A percentile compares a stretch with the other conserved stretches of the same genome.
These are phyloP conservation scores for Yasuhikotakia modesta DNA, from an alignment of 2,797 vertebrate species.

Conservation along the genomic window DNA sequence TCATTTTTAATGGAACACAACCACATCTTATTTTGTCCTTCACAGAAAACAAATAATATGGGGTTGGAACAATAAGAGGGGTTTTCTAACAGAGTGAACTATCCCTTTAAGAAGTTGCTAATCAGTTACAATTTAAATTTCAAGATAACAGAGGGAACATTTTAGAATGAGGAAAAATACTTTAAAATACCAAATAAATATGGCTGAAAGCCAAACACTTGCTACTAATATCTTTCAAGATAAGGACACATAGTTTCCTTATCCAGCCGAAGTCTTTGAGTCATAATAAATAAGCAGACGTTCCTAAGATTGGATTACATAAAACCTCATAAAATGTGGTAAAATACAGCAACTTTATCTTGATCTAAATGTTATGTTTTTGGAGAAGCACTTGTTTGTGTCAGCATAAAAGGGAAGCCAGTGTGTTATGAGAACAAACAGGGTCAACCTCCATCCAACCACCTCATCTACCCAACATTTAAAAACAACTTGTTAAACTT, in stretches of 20 bases:
- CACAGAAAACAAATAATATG: neutral
- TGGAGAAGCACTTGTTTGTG: slow-evolving; percentile 4
- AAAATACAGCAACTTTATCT: neutral
- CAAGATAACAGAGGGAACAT: neutral
- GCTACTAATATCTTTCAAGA: neutral
- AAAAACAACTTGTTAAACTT: neutral
- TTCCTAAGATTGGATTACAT: neutral
- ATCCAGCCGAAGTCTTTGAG: too few relatives aligned
- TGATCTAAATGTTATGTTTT: neutral
- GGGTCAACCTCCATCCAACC: slow-evolving; percentile 17
- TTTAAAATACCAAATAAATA: neutral
- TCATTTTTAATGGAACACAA: neutral
- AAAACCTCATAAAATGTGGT: too few relatives aligned
- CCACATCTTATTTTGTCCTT: neutral
- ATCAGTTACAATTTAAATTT: slow-evolving; percentile 14
- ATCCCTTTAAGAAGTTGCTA: neutral
- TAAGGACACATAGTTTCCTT: neutral
- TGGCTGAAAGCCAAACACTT: neutral
- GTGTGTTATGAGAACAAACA: slow-evolving; percentile 1
- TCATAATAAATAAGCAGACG: neutral
- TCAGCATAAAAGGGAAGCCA: slow-evolving; percentile 22
- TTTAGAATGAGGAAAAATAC: slow-evolving; percentile 23
- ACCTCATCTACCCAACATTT: neutral
- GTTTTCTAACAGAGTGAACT: neutral
- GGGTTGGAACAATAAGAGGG: neutral